phyloP scores from a whole-genome alignment of 2,797 vertebrate species.

The Emys orbicularis region DNA sequence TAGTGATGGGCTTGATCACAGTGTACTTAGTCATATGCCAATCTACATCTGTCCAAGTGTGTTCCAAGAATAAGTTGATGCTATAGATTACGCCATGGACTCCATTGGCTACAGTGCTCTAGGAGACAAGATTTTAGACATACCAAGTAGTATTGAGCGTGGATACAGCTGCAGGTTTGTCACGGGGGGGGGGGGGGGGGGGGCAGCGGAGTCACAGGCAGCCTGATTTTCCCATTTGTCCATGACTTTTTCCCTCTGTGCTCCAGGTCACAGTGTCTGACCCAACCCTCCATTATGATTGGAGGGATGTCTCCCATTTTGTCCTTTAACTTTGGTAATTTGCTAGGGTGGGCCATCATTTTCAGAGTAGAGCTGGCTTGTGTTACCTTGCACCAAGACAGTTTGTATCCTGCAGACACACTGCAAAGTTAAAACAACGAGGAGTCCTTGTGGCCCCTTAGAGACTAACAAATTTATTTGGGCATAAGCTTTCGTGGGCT shows the following conservation, averaged over 20 bases:
- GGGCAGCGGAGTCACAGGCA: background rate
- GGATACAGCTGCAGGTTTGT: background rate
- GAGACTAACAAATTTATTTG: too few species aligned
- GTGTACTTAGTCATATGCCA: conserved; percentile 71
- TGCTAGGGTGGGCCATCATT: background rate
- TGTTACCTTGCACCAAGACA: background rate
- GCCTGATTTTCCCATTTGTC: background rate
- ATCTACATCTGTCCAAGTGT: conserved; percentile 58
- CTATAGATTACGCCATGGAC: conserved; percentile 62
- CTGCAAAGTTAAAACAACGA: too few species aligned
- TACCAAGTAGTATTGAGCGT: background rate
- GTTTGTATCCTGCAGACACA: background rate
- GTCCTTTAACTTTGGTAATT: background rate
- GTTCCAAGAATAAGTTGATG: conserved; percentile 72
- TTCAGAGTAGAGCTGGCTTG: background rate
- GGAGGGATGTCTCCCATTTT: background rate
- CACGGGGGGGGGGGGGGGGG: accelerated
- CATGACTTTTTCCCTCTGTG: background rate
- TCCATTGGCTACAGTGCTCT: conserved; percentile 66
- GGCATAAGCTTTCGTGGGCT: too few species aligned
- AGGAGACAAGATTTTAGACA: conserved; percentile 23
- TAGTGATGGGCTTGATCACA: conserved; percentile 65
- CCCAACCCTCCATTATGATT: background rate
- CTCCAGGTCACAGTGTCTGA: background rate
- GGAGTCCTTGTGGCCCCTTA: too few species aligned